Conservation (phyloP, 2,888 invertebrate species). For the Cyrtodaria siliqua region DNA sequence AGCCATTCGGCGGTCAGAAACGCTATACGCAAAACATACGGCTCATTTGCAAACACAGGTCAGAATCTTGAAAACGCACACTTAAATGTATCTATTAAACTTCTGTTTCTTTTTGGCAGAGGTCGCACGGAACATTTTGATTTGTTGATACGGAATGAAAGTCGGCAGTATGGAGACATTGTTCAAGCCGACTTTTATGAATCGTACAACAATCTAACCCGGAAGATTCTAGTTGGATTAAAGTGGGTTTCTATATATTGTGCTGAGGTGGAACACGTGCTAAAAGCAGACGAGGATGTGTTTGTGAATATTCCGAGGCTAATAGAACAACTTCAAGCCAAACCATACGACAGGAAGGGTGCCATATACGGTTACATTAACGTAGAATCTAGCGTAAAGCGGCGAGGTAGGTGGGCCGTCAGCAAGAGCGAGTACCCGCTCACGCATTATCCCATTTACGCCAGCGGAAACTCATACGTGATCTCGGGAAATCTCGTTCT, state of each 20-base stretch:
- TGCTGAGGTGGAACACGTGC: conserved; percentile 51
- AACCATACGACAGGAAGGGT: conserved; percentile 47
- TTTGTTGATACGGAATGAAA: conserved; percentile 42
- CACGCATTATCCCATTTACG: conserved; percentile 66
- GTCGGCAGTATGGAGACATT: conserved; percentile 54
- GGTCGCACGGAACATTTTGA: conserved; percentile 15
- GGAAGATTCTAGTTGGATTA: conserved; percentile 64
- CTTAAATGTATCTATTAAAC: conserved; percentile 29
- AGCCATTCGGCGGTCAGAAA: conserved; percentile 54
- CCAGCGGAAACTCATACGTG: conserved; percentile 73
- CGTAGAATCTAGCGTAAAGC: conserved; percentile 40
- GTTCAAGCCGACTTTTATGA: conserved; percentile 65
- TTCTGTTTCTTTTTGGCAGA: conserved; percentile 67
- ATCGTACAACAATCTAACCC: conserved; percentile 62
- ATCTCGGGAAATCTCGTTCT: conserved; percentile 65
- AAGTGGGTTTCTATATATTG: conserved; percentile 64
- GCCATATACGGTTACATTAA: conserved; percentile 62
- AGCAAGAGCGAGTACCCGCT: conserved; percentile 57
- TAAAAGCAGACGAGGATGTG: conserved; percentile 69
- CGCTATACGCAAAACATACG: conserved; percentile 69
- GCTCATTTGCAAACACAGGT: conserved; percentile 46
- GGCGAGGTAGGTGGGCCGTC: conserved; percentile 72
- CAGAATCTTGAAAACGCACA: conserved; percentile 23
- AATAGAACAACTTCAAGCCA: conserved; percentile 27
- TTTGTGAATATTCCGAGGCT: conserved; percentile 63